Conservation (phyloP, 2,113 vertebrate species). For the Osmerus mordax region DNA sequence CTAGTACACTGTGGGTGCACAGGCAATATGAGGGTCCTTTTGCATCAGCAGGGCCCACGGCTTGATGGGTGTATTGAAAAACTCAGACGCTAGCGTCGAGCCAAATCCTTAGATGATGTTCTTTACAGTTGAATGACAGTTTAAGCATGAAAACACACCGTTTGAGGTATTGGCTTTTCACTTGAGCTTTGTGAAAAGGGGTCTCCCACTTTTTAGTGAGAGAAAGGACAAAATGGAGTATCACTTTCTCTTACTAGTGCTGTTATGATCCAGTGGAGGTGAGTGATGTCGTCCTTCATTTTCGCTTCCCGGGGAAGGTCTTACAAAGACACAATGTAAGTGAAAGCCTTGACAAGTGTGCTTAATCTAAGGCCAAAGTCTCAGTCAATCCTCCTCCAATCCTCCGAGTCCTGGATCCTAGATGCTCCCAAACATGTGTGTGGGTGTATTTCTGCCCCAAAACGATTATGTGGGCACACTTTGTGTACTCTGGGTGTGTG, state of each 20-base stretch:
- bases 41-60: conserved; percentile 10
- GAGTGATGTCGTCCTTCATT: conserved; percentile 25
- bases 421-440: not conserved
- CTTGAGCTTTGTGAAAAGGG: not conserved
- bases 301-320: conserved; percentile 8
- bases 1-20: conserved; percentile 35
- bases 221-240: not conserved
- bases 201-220: conserved; percentile 2
- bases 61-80: conserved; percentile 15
- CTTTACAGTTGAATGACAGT: not conserved
- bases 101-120: not conserved
- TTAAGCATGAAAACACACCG: not conserved
- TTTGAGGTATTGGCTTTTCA: not conserved
- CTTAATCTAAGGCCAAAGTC: conserved; percentile 13
- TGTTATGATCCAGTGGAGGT: conserved; percentile 19
- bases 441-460: not conserved
- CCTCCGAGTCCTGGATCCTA: not conserved
- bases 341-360: conserved; percentile 30
- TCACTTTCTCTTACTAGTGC: not conserved
- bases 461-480: not conserved
- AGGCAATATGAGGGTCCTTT: conserved; percentile 29
- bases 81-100: not conserved
- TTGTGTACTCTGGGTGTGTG: not conserved
- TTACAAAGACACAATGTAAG: conserved; percentile 15
- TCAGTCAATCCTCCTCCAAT: conserved; percentile 27